Evolutionary conservation across 2,888 invertebrate genomes (phyloP).

Genomic region (Scaptodrosophila latifasciaeformis): DNA sequence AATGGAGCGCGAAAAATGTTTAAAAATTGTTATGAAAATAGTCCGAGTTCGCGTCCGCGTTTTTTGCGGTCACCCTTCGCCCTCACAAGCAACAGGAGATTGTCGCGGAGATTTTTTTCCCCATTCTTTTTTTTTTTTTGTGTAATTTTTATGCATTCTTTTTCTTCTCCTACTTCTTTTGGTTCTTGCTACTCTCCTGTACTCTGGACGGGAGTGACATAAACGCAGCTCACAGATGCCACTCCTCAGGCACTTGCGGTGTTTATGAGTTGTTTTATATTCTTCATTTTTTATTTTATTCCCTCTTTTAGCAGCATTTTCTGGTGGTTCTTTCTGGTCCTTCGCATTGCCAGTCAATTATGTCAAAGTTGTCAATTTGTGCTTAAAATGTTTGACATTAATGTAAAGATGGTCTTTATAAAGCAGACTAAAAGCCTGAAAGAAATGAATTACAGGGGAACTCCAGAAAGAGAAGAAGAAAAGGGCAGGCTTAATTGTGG

Average conservation of each 20-base stretch:
- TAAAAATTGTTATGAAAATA: constrained; percentile 57
- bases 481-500: constrained; percentile 35
- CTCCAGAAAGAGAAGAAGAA: constrained; percentile 11
- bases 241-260: constrained; percentile 50
- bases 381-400: constrained; percentile 43
- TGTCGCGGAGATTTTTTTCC: too few relatives aligned
- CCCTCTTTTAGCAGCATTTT: constrained; percentile 30
- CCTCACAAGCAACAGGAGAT: too few relatives aligned
- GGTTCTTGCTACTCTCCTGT: constrained; percentile 1
- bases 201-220: neutral
- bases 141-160: constrained; percentile 33
- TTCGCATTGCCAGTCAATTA: constrained; percentile 55
- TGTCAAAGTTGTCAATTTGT: constrained; percentile 67
- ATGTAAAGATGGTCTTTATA: constrained; percentile 47
- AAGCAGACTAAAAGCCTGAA: neutral
- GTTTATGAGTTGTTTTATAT: constrained; percentile 59
- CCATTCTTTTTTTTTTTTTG: too few relatives aligned
- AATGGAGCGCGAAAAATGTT: constrained; percentile 47
- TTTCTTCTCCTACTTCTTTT: constrained; percentile 28
- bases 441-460: too few relatives aligned
- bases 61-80: neutral
- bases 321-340: neutral
- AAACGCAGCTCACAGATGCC: constrained; percentile 17
- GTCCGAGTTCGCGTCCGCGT: constrained; percentile 22
- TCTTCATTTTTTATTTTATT: too few relatives aligned